Evolutionary conservation across 2,888 invertebrate species (phyloP).

Genomic region (Ischnura elegans): DNA sequence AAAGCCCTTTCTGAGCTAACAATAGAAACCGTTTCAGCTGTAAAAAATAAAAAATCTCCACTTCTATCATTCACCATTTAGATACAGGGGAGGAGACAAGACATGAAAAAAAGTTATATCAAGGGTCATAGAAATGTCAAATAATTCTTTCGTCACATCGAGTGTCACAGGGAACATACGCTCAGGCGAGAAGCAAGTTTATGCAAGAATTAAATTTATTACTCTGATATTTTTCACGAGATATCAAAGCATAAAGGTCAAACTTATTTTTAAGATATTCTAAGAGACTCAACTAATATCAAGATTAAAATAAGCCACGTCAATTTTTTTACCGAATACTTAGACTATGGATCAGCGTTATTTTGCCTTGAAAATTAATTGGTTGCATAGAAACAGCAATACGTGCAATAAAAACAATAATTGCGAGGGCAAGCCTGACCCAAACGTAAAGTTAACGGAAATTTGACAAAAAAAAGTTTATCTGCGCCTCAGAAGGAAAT

Average conservation of each 20-base stretch:
- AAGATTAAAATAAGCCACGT: neutral
- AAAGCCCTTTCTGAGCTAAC: no score
- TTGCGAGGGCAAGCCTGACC: no score
- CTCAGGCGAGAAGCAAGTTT: neutral
- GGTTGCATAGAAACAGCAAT: neutral
- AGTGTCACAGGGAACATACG: neutral
- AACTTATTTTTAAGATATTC: neutral
- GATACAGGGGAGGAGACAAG: no score
- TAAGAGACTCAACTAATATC: neutral
- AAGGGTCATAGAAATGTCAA: neutral
- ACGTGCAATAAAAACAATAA: no score
- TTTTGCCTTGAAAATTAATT: neutral
- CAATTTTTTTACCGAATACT: neutral
- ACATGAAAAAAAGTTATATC: neutral
- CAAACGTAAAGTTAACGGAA: no score
- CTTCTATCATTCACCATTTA: no score
- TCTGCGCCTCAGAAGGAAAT: no score
- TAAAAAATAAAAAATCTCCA: no score
- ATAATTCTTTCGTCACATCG: neutral
- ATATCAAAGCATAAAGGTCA: neutral
- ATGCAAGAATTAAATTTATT: neutral
- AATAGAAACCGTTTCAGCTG: no score
- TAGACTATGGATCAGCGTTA: neutral
- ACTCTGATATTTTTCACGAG: neutral
- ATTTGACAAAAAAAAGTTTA: no score